phyloP scores from a whole-genome alignment of 2,888 invertebrate species.

The Aricia artaxerxes region DNA sequence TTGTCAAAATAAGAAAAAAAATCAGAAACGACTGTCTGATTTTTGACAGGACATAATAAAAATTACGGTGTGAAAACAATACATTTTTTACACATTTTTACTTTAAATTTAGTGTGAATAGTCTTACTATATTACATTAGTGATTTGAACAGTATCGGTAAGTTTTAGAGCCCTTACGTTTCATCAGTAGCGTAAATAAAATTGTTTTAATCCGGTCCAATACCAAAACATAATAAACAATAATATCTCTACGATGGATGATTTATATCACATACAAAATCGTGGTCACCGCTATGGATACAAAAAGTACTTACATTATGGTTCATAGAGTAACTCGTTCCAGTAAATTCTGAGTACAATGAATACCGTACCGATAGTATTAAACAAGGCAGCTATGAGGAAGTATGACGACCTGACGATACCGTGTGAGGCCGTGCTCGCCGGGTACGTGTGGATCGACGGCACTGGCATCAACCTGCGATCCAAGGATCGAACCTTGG shows the following conservation, averaged over 20 bases:
- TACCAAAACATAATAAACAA: no score
- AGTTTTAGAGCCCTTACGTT: background rate
- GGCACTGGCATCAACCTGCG: conserved; percentile 86
- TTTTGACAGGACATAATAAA: background rate
- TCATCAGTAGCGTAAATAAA: background rate
- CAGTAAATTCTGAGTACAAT: conserved; percentile 45
- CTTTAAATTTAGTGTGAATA: conserved; percentile 36
- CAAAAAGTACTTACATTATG: no score
- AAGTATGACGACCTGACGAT: conserved; percentile 82
- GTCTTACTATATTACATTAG: background rate
- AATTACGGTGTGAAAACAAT: background rate
- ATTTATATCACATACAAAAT: no score
- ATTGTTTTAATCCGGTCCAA: no score
- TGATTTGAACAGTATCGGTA: background rate
- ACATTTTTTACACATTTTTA: background rate
- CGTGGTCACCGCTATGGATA: no score
- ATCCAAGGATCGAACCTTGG: conserved; percentile 85
- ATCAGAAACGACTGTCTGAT: background rate
- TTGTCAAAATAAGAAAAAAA: background rate
- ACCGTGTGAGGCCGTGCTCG: conserved; percentile 81
- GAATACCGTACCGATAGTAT: conserved; percentile 62
- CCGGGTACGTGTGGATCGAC: conserved; percentile 89
- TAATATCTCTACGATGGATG: no score
- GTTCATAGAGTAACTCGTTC: background rate
- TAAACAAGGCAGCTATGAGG: conserved; percentile 75